These are phyloP conservation scores for Magallana angulata DNA, from an alignment of 1,140 invertebrate species.

Conservation along the genomic window DNA sequence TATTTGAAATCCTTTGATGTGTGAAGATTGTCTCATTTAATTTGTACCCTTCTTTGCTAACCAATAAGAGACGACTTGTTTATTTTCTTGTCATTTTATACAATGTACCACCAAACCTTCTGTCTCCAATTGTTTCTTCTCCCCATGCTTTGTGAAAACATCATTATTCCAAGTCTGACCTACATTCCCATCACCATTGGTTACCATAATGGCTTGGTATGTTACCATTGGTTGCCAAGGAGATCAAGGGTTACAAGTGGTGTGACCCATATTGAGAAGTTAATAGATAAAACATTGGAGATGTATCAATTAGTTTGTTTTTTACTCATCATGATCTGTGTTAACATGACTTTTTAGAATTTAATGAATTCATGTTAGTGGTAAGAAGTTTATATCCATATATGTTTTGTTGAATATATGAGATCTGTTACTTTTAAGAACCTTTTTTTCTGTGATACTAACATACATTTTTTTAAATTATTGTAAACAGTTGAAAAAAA, in stretches of 20 bases:
- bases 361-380: not conserved
- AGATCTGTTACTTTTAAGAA: constrained; percentile 23
- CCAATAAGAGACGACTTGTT: no score
- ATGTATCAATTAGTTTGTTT: not conserved
- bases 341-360: not conserved
- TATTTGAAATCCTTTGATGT: not conserved
- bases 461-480: not conserved
- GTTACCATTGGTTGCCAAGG: constrained; percentile 6
- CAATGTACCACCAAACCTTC: not conserved
- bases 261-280: not conserved
- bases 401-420: not conserved
- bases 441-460: constrained; percentile 33
- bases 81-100: not conserved
- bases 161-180: constrained; percentile 33
- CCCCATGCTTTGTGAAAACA: constrained; percentile 27
- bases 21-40: not conserved
- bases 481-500: no score
- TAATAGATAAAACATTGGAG: not conserved
- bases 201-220: constrained; percentile 7
- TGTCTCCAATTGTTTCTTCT: not conserved
- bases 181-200: constrained; percentile 32
- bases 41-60: no score
- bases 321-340: not conserved
- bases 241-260: not conserved
- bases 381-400: not conserved